These are phyloP conservation scores for Ciconia stormi DNA, from an alignment of 2,113 vertebrate genomes.

Conservation along the genomic window DNA sequence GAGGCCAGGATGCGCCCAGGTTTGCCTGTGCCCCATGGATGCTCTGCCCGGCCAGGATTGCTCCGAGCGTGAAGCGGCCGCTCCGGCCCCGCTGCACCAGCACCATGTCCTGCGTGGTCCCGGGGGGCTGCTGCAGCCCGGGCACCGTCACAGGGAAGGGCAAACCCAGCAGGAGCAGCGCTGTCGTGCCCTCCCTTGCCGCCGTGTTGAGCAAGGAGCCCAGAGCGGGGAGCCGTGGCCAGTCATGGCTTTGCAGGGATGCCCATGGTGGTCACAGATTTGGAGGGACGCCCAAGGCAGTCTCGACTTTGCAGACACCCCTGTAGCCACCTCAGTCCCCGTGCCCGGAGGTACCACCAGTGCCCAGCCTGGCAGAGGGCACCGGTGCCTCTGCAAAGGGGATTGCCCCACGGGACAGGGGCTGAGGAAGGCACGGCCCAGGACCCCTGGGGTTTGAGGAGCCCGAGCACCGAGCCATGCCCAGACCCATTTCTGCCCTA, in stretches of 20 bases:
- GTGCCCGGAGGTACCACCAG: background rate
- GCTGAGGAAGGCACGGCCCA: background rate
- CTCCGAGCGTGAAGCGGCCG: background rate
- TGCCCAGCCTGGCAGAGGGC: background rate
- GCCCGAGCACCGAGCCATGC: background rate
- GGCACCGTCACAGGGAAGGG: background rate
- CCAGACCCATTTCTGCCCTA: background rate
- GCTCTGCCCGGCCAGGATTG: background rate
- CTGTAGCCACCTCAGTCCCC: background rate
- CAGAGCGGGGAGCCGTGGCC: background rate
- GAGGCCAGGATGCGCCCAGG: background rate
- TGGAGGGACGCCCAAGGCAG: background rate
- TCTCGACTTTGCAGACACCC: background rate
- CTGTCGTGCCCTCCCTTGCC: rapidly evolving
- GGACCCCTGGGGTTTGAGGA: background rate
- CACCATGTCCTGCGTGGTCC: rapidly evolving
- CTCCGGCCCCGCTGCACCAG: background rate
- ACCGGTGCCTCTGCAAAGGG: background rate
- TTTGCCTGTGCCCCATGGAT: background rate
- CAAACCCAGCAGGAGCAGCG: background rate
- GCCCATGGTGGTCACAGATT: background rate
- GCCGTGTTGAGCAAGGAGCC: background rate
- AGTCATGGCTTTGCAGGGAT: background rate
- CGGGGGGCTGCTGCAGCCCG: background rate
- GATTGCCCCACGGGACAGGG: rapidly evolving